These are phyloP conservation scores for Lamellibrachia satsuma DNA, from an alignment of 2,888 invertebrate species.

Conservation along the genomic window DNA sequence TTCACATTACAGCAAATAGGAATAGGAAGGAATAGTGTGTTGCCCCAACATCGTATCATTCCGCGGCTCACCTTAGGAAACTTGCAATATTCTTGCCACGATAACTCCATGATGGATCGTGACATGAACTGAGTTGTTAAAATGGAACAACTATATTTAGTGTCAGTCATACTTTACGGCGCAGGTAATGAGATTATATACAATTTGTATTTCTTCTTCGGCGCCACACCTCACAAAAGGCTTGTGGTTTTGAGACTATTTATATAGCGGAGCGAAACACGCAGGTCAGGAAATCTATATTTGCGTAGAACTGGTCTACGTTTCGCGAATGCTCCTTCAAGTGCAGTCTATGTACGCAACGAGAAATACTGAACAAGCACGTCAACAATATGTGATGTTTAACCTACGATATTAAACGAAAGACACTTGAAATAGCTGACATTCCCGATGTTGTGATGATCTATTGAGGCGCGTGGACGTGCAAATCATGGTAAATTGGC, in stretches of 20 bases:
- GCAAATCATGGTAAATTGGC: neutral
- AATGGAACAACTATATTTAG: neutral
- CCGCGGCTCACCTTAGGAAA: neutral
- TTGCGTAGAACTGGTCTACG: neutral
- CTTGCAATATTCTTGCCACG: neutral
- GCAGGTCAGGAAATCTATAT: neutral
- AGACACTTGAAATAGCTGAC: neutral
- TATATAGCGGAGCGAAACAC: neutral
- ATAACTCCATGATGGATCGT: neutral
- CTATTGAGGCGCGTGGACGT: neutral
- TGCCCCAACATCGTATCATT: neutral
- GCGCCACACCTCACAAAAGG: neutral
- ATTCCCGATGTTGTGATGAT: neutral
- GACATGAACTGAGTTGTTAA: neutral
- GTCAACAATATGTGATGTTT: neutral
- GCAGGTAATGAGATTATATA: neutral
- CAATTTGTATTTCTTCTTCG: neutral
- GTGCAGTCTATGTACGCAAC: neutral
- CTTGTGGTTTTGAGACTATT: neutral
- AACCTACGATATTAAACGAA: neutral
- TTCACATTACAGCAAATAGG: neutral
- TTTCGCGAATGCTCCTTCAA: neutral
- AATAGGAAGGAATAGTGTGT: neutral
- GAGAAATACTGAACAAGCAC: neutral
- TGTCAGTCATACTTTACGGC: neutral